phyloP scores from a whole-genome alignment of 2,888 invertebrate species.

The Acrobasis repandana region DNA sequence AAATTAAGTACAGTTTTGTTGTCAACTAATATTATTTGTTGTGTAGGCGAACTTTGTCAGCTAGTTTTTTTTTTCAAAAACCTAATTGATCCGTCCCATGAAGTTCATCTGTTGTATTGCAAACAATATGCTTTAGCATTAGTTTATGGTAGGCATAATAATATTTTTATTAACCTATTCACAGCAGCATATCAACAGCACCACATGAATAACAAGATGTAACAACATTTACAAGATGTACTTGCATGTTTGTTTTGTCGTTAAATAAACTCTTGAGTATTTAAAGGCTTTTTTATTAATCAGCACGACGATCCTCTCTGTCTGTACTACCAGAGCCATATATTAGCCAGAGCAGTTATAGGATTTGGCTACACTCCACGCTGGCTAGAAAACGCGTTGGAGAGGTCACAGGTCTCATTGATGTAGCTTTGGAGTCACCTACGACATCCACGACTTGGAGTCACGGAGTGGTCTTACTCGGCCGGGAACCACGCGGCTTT shows the following conservation, averaged over 20 bases:
- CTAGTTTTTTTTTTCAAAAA: conserved; percentile 42
- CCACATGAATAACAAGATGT: conserved; percentile 59
- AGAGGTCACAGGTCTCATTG: too few species aligned
- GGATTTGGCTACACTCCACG: too few species aligned
- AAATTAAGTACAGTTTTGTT: conserved; percentile 34
- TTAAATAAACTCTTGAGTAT: conserved; percentile 68
- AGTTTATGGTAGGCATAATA: conserved; percentile 47
- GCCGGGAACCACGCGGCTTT: too few species aligned
- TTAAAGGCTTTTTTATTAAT: conserved; percentile 30
- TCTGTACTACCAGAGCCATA: too few species aligned
- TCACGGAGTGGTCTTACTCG: too few species aligned
- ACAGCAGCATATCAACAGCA: conserved; percentile 71
- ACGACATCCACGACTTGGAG: too few species aligned
- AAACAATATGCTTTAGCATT: conserved; percentile 47
- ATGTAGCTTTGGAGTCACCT: too few species aligned
- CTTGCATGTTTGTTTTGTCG: conserved; percentile 77
- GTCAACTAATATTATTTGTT: conserved; percentile 34
- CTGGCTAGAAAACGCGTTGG: too few species aligned
- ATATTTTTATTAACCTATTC: conserved; percentile 62
- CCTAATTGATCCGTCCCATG: conserved; percentile 59
- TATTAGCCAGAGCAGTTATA: too few species aligned
- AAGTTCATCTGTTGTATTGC: conserved; percentile 42
- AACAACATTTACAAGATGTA: conserved; percentile 71
- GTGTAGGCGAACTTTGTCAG: conserved; percentile 39
- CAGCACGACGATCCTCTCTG: too few species aligned